A percentile compares a stretch with the other conserved stretches of the same genome.
Evolutionary conservation across 1,140 invertebrate species (phyloP).

Genomic region (Onthophagus taurus): DNA sequence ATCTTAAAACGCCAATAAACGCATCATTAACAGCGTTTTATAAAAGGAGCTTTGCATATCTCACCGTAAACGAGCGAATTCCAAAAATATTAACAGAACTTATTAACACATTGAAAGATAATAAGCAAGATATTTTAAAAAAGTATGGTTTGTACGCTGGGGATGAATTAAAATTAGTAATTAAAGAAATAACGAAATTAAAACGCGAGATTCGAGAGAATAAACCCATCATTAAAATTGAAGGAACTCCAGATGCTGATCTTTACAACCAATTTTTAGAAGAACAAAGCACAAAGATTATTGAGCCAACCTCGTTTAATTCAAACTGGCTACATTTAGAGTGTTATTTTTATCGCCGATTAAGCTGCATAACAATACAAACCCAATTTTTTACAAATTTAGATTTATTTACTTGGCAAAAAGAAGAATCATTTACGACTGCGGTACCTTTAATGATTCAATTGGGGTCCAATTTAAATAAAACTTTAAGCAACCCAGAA

Average conservation of each 20-base stretch:
- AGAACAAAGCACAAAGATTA: slow-evolving; percentile 41
- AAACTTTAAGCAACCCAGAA: slow-evolving; percentile 34
- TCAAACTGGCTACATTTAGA: slow-evolving; percentile 81
- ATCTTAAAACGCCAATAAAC: slow-evolving; percentile 35
- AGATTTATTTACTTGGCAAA: slow-evolving; percentile 72
- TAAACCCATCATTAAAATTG: slow-evolving; percentile 56
- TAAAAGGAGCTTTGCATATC: slow-evolving; percentile 76
- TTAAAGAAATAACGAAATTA: slow-evolving; percentile 71
- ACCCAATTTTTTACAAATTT: slow-evolving; percentile 57
- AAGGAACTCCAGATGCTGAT: slow-evolving; percentile 39
- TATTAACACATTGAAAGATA: slow-evolving; percentile 70
- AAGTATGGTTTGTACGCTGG: slow-evolving; percentile 54
- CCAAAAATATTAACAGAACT: slow-evolving; percentile 85
- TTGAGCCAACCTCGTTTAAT: slow-evolving; percentile 64
- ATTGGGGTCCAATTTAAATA: slow-evolving; percentile 43
- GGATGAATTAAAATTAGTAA: slow-evolving; percentile 68
- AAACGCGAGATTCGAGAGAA: slow-evolving; percentile 90
- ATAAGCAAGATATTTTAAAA: slow-evolving; percentile 56
- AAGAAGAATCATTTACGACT: slow-evolving; percentile 50
- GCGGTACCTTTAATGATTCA: slow-evolving; percentile 47
- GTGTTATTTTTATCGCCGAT: slow-evolving; percentile 84
- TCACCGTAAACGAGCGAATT: slow-evolving; percentile 73
- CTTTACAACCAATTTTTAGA: slow-evolving; percentile 54
- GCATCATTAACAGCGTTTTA: slow-evolving; percentile 36
- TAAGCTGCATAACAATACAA: slow-evolving; percentile 65